Conservation (phyloP, 1,140 invertebrate species). For the Theocolax elegans region DNA sequence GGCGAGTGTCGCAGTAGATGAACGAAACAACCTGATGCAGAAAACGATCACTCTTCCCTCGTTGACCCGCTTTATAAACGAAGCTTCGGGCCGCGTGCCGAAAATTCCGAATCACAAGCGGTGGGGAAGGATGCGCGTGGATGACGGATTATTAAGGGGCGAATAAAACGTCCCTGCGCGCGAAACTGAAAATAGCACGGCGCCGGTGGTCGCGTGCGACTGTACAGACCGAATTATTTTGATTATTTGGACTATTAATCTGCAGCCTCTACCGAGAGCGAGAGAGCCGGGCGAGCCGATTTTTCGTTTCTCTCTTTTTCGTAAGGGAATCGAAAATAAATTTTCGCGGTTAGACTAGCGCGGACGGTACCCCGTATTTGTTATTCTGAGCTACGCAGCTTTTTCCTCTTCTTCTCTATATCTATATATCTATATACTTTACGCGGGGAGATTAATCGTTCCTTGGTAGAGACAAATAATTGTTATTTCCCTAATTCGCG, state of each 20-base stretch:
- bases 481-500: not conserved
- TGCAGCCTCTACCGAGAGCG: not conserved
- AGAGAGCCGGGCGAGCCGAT: not conserved
- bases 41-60: too few species aligned
- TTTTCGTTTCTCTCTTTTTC: not conserved
- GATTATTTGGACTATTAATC: conserved; percentile 42
- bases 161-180: conserved; percentile 9
- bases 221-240: conserved; percentile 29
- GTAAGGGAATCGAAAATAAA: conserved; percentile 33
- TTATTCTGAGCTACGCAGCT: conserved; percentile 20
- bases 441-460: not conserved
- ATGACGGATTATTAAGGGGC: conserved; percentile 1
- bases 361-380: not conserved
- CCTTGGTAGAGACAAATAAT: not conserved
- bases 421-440: conserved; percentile 1
- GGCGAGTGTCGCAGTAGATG: too few species aligned
- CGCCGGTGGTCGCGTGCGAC: not conserved
- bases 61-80: too few species aligned
- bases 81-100: too few species aligned
- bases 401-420: conserved; percentile 3
- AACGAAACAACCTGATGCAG: too few species aligned
- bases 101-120: too few species aligned
- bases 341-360: not conserved
- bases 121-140: too few species aligned
- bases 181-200: conserved; percentile 13